Base-by-base conservation (phyloP, 2,888 invertebrate species). In the Buathra laborator region DNA sequence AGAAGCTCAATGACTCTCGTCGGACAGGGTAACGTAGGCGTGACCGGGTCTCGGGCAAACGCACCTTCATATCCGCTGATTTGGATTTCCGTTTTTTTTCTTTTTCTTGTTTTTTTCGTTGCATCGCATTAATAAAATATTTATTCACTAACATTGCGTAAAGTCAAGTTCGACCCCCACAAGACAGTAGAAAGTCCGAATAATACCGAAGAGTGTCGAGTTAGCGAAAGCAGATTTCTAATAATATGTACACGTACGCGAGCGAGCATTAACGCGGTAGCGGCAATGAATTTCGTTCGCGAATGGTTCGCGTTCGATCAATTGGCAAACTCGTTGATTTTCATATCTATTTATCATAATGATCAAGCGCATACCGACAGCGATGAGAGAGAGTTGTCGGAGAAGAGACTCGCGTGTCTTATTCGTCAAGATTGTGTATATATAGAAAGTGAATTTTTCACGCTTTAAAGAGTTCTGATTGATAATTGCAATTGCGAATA, bases 131-230 rank as follows among this genome's bases (percentile, higher is more conserved):
- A 56, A 74, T 71, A 24, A 48, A 64, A 44, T 72, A 48, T 72
- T 82, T 75, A 76, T 85, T 67, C 37, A 81, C 75, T 59, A 79
- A 46, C 71, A 85, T 87, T 83, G 84, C 83, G 83, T 88, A 88
- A 88, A 89, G 87, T 89, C 88, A 87, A 90, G 87, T 87, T 89
- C 87, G 80, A 87, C 83, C 77, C 79, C 67, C 85, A 77, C 72
- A 72, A 78, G 86, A 83, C 77, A 29, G 81, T 89, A 88, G 89
- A 90, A 90, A 90, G 88, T 89, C 66, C 66, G 62, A 78, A 66
- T 66, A 43, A 37, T n/a, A 56, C 24, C 72, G 32, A 59, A 72
- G 32, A 48, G 77, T 51, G 67, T 67, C 46, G 43, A 83, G 16
- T 77, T 75, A 72, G 86, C 81, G 87, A 86, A 86, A 86, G 86